Percentiles rank a stretch among this genome's conserved stretches.
Conservation (phyloP, 2,797 vertebrate genomes). For the Bovichtus diacanthus region DNA sequence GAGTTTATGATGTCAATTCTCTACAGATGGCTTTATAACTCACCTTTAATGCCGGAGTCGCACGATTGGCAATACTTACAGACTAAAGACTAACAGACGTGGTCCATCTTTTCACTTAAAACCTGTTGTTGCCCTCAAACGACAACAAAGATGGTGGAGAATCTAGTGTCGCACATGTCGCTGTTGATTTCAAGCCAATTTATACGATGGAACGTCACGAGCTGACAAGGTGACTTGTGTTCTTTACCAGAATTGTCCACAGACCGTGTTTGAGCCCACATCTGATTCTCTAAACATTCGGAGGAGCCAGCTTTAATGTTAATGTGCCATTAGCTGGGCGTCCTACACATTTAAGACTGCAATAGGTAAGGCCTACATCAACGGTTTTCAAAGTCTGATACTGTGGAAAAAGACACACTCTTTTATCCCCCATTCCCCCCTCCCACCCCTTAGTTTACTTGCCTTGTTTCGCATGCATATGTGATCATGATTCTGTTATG, state of each 20-base stretch:
- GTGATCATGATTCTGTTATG: too few relatives aligned
- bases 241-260: background rate
- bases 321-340: background rate
- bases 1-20: slow-evolving; percentile 34
- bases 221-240: background rate
- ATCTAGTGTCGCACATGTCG: background rate
- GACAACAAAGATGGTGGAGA: background rate
- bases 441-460: too few relatives aligned
- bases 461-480: too few relatives aligned
- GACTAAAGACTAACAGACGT: background rate
- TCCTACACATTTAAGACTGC: too few relatives aligned
- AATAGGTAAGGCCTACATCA: too few relatives aligned
- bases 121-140: background rate
- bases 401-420: too few relatives aligned
- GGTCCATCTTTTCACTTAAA: background rate
- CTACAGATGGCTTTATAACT: slow-evolving; percentile 24
- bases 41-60: background rate
- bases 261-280: background rate
- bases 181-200: background rate
- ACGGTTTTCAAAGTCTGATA: too few relatives aligned
- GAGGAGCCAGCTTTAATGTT: background rate
- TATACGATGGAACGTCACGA: background rate
- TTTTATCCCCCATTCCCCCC: too few relatives aligned
- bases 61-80: background rate
- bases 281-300: background rate